Evolutionary conservation across 2,797 vertebrate genomes (phyloP).

Genomic region (Botia almorhae): DNA sequence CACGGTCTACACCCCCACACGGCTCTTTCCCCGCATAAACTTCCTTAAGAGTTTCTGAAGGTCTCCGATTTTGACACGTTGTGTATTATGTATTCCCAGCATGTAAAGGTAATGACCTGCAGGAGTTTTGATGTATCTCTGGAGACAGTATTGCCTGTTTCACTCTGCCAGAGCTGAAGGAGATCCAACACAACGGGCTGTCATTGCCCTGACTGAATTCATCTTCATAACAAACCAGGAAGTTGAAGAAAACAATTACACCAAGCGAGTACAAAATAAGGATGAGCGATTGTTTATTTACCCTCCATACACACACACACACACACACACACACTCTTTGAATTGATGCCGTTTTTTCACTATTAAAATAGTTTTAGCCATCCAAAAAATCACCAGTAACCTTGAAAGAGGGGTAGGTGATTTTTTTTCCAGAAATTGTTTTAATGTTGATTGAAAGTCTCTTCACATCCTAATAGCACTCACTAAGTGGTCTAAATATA

Average conservation of each 20-base stretch:
- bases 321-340: background rate
- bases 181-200: conserved; percentile 40
- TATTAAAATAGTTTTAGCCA: conserved; percentile 2
- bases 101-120: conserved; percentile 66
- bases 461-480: too few species aligned
- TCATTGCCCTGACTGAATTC: conserved; percentile 39
- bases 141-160: conserved; percentile 27
- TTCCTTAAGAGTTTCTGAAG: conserved; percentile 54
- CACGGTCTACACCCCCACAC: conserved; percentile 20
- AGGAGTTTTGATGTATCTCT: conserved; percentile 60
- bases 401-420: too few species aligned
- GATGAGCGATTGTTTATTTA: conserved; percentile 20
- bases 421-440: too few species aligned
- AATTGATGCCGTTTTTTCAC: background rate
- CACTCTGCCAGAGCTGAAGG: conserved; percentile 43
- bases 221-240: conserved; percentile 36
- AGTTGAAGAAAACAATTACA: conserved; percentile 38
- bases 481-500: too few species aligned
- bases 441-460: too few species aligned
- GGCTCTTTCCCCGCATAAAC: conserved; percentile 13
- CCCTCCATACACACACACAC: background rate
- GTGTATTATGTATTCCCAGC: conserved; percentile 66
- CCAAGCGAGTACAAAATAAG: conserved; percentile 22
- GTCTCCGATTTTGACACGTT: conserved; percentile 62
- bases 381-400: background rate